Conservation (phyloP, 2,113 vertebrate genomes). For the Catharus bicknelli region DNA sequence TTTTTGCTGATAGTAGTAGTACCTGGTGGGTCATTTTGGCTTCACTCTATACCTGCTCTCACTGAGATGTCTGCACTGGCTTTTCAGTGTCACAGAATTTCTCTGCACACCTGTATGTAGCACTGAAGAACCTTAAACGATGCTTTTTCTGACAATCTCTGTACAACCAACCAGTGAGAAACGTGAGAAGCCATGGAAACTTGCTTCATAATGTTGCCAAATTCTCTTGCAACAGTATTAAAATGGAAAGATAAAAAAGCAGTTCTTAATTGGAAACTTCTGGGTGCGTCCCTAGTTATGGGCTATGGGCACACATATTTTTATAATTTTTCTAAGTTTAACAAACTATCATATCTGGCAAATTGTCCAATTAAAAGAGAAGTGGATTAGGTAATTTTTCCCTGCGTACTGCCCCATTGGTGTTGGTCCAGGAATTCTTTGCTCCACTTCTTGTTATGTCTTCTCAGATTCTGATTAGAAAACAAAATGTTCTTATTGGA, state of each 20-base stretch:
- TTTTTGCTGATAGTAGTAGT: neutral
- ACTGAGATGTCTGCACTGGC: neutral
- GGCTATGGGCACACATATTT: neutral
- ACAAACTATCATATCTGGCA: neutral
- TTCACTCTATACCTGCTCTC: neutral
- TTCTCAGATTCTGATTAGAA: neutral
- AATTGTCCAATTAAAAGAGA: neutral
- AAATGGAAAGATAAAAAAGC: neutral
- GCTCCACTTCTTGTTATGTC: neutral
- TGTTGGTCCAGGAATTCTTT: neutral
- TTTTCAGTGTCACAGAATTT: neutral
- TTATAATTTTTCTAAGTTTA: neutral
- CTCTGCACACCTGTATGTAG: neutral
- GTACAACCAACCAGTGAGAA: neutral
- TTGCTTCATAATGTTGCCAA: neutral
- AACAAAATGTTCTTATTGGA: neutral
- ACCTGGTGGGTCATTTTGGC: neutral
- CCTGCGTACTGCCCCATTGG: fast-evolving
- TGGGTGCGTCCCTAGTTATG: fast-evolving
- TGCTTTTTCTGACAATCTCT: neutral
- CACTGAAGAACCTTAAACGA: neutral
- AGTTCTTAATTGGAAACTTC: neutral
- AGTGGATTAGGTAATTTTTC: neutral
- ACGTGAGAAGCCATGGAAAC: neutral
- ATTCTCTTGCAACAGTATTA: fast-evolving